Base-by-base conservation (phyloP, 2,113 vertebrate genomes). In the Clupea harengus region DNA sequence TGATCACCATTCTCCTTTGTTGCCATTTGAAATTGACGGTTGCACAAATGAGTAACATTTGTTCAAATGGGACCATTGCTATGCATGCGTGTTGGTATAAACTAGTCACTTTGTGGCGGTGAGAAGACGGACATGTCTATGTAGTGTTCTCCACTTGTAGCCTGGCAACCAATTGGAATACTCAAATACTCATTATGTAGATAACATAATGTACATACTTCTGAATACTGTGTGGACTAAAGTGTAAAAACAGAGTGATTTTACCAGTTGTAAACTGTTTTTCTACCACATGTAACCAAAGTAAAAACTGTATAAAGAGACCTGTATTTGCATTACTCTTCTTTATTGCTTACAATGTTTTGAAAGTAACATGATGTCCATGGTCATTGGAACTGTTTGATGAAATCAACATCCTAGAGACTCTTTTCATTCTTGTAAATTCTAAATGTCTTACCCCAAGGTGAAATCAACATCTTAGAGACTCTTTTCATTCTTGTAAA, bases 231-330 rank as follows among this genome's bases (percentile, higher is more conserved):
- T 94, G 89, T 93, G 90, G 91, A 78, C 72, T 78, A 93, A 80
- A 88, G 87, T 91, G 89, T 93, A 87, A 85, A 87, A 81, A 84
- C 45, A 49, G 75, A 85, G 72, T 89, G 81, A 50, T 87, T 90
- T 94, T 95, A 93, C 93, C 94, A 93, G 93, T 88, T 94, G 93
- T 96, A 93, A 94, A 95, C 89, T 93, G 95, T 78, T 78, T 96
- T 96, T 89, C 84, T 91, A 88, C 85, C 92, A 94, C 89, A 89
- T 94, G 93, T 91, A 85, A 96, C 94, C 94, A 93, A 95, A 97
- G 96, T 96, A 96, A 96, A 96, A 92, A 91, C 92, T 95, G 93
- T 91, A 20, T 95, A 93, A 93, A 92, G 81, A 94, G 94, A 94
- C 85, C 80, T 85, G 28, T 78, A 32, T 78, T 10, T 78, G 72